Percentiles rank a stretch among this genome's conserved stretches.
Evolutionary conservation across 2,888 invertebrate species (phyloP).

Genomic region (Disparrhopalites patrizii): DNA sequence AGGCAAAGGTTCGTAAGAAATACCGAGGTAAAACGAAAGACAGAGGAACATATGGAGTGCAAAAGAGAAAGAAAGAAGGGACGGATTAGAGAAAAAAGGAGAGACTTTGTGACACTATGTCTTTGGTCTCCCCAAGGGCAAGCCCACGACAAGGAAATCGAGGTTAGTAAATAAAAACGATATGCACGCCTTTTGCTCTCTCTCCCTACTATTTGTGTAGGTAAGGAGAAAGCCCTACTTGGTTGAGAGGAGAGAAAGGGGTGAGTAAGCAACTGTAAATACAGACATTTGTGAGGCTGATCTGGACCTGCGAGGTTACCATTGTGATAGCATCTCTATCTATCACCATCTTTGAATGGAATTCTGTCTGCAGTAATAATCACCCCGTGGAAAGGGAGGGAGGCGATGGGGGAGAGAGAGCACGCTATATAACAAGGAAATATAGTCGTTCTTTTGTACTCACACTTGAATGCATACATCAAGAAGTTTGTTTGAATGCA

Average conservation of each 20-base stretch:
- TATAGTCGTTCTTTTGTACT: background rate
- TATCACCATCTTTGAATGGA: conserved; percentile 22
- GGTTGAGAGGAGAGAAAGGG: background rate
- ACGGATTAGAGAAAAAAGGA: background rate
- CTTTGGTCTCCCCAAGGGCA: background rate
- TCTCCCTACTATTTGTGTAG: background rate
- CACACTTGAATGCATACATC: conserved; percentile 3
- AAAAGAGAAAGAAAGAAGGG: background rate
- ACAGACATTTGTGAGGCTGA: background rate
- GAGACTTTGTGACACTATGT: background rate
- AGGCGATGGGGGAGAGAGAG: background rate
- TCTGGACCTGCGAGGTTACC: background rate
- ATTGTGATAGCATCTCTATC: conserved; percentile 20
- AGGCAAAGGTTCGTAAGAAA: no score
- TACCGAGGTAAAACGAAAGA: no score
- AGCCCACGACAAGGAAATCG: background rate
- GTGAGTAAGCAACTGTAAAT: background rate
- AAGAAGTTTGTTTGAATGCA: conserved; percentile 7
- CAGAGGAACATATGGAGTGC: background rate
- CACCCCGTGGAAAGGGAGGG: background rate
- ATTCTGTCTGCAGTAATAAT: background rate
- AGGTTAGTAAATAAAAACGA: conserved; percentile 4
- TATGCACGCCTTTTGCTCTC: conserved; percentile 5
- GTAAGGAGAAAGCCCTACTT: background rate
- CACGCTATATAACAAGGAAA: background rate